Conservation (phyloP, 2,797 vertebrate genomes). For the Onychomys torridus region DNA sequence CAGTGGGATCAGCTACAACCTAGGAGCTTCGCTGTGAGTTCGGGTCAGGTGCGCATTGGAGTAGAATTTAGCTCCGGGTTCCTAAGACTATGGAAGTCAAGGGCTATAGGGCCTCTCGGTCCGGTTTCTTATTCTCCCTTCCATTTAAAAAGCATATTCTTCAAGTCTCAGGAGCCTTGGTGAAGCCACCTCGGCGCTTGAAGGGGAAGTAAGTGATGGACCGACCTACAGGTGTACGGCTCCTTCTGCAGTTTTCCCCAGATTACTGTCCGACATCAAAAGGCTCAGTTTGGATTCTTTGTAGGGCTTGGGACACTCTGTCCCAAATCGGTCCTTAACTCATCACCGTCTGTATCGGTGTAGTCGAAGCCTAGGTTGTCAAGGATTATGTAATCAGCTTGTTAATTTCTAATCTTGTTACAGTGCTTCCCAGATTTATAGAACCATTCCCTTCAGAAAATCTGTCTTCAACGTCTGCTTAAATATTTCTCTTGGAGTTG, state of each 20-base stretch:
- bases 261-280: background rate
- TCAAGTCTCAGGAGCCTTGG: background rate
- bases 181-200: background rate
- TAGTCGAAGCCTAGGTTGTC: slow-evolving; percentile 62
- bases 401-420: slow-evolving; percentile 80
- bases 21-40: slow-evolving; percentile 8
- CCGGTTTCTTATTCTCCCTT: background rate
- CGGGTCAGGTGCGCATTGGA: background rate
- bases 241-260: background rate
- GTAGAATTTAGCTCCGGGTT: background rate
- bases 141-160: background rate
- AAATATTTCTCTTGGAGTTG: slow-evolving; percentile 77
- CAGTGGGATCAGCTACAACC: background rate
- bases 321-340: background rate
- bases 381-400: slow-evolving; percentile 74
- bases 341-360: slow-evolving; percentile 6
- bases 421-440: slow-evolving; percentile 78
- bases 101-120: background rate
- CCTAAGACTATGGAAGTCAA: background rate
- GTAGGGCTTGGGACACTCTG: background rate
- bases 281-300: slow-evolving; percentile 7
- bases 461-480: slow-evolving; percentile 80
- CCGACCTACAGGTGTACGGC: slow-evolving; percentile 19
- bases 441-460: slow-evolving; percentile 77
- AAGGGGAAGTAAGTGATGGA: slow-evolving; percentile 2